Evolutionary conservation across 2,113 vertebrate species (phyloP).

Genomic region (Balaeniceps rex): DNA sequence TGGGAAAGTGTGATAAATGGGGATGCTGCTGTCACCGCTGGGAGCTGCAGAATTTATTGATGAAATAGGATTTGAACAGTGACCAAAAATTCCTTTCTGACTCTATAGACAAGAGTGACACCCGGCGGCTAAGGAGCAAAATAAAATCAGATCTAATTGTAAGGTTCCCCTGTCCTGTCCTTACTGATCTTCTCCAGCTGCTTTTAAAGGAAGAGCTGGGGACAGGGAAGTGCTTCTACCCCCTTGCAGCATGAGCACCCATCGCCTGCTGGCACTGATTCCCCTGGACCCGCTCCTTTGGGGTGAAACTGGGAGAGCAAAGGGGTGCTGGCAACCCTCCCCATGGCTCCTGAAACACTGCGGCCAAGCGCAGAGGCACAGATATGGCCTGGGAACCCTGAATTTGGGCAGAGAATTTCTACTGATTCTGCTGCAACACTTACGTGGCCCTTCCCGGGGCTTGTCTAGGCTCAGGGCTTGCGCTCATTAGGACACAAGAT

Average conservation of each 20-base stretch:
- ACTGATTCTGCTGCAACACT: background rate
- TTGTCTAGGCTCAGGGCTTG: background rate
- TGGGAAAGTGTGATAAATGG: background rate
- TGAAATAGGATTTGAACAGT: background rate
- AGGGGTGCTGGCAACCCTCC: background rate
- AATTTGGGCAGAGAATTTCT: background rate
- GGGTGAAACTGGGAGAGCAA: background rate
- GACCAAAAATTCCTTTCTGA: background rate
- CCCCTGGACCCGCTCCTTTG: background rate
- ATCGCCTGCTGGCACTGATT: background rate
- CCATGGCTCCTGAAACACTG: background rate
- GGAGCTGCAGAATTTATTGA: background rate
- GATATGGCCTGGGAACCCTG: background rate
- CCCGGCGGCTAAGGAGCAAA: background rate
- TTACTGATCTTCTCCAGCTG: background rate
- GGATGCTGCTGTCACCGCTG: background rate
- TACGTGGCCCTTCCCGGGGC: background rate
- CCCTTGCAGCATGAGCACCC: background rate
- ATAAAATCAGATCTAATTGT: background rate
- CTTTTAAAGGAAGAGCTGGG: background rate
- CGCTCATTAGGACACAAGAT: background rate
- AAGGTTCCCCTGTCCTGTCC: background rate
- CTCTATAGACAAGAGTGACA: slow-evolving; percentile 24
- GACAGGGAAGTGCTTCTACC: background rate
- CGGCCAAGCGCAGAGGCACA: background rate